These are phyloP conservation scores for Polypedilum vanderplanki DNA, from an alignment of 1,140 invertebrate genomes.

Conservation along the genomic window DNA sequence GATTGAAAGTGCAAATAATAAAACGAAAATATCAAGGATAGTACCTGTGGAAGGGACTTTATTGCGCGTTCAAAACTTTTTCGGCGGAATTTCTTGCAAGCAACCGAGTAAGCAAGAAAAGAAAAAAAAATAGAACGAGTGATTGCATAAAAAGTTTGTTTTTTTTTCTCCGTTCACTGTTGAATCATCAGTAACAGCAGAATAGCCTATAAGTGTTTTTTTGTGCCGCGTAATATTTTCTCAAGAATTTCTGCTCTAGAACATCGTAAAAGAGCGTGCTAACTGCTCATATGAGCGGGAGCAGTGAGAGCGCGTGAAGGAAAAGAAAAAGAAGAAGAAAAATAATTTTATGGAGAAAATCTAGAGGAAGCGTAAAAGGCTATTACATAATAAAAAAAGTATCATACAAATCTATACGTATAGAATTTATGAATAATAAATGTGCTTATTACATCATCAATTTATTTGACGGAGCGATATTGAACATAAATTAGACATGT, in stretches of 20 bases:
- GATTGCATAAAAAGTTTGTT: slow-evolving; percentile 4
- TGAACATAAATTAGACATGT: slow-evolving; percentile 10
- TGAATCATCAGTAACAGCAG: background rate
- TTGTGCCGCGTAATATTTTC: background rate
- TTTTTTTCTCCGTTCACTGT: slow-evolving; percentile 4
- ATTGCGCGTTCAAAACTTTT: background rate
- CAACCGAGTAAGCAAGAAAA: background rate
- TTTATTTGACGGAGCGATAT: slow-evolving; percentile 1
- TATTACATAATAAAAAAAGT: slow-evolving; percentile 21
- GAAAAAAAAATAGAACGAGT: slow-evolving; percentile 7
- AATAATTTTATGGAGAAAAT: background rate
- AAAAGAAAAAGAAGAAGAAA: background rate
- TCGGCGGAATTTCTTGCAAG: background rate
- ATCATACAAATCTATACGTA: background rate
- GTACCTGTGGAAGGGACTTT: background rate
- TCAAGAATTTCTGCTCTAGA: background rate
- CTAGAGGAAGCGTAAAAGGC: background rate
- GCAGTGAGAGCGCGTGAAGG: background rate
- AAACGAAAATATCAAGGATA: background rate
- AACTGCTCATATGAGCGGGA: background rate
- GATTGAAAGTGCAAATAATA: background rate
- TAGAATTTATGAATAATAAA: slow-evolving; percentile 27
- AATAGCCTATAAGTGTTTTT: background rate
- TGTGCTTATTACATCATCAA: slow-evolving; percentile 27
- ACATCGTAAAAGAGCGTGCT: too few relatives aligned